A percentile compares a stretch with the other conserved stretches of the same genome.
These are phyloP conservation scores for Mustelus asterias DNA, from an alignment of 2,113 vertebrate species.

Conservation along the genomic window DNA sequence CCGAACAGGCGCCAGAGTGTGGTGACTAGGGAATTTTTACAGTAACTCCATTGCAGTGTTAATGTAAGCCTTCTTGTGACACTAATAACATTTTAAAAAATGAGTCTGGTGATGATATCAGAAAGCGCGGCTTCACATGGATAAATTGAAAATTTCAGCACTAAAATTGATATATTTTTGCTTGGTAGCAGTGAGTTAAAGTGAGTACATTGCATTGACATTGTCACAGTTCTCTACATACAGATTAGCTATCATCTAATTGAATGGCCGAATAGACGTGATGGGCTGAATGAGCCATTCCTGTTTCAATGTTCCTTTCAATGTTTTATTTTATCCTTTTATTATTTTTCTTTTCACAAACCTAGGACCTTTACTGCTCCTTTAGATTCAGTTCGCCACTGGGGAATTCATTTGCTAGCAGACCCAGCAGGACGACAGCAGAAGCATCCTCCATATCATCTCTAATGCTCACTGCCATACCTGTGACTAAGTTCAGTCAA, in stretches of 20 bases:
- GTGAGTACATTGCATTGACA: not conserved
- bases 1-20: too few species aligned
- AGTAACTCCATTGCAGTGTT: too few species aligned
- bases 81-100: not conserved
- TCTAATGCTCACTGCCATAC: not conserved
- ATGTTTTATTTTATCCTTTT: not conserved
- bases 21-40: too few species aligned
- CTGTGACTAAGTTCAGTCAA: not conserved
- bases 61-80: too few species aligned
- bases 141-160: not conserved
- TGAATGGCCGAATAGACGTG: not conserved
- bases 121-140: not conserved
- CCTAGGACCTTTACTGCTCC: not conserved
- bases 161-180: not conserved
- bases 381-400: not conserved
- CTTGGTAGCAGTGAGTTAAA: not conserved
- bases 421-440: not conserved
- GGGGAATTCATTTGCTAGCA: not conserved
- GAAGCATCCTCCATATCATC: not conserved
- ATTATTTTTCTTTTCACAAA: not conserved
- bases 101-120: not conserved
- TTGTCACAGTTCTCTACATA: too few species aligned
- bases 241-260: not conserved
- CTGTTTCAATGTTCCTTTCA: not conserved
- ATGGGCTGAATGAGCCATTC: not conserved